A percentile compares a stretch with the other conserved stretches of the same genome.
phyloP scores from a whole-genome alignment of 64 coral and sea anemone genomes.

The Pachyseris speciosa region DNA sequence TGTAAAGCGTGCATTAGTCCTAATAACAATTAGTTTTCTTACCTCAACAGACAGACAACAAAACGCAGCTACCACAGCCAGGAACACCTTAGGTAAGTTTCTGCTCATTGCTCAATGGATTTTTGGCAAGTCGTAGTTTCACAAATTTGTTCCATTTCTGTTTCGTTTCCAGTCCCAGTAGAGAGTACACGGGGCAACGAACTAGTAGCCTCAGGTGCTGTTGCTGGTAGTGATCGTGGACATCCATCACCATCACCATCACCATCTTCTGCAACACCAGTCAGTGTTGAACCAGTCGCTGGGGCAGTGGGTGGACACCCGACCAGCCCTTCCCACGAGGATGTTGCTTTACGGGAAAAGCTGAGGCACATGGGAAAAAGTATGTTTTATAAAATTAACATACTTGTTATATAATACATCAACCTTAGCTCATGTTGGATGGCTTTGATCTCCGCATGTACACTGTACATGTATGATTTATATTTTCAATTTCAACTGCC shows the following conservation, averaged over 20 bases:
- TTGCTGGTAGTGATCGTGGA: not conserved
- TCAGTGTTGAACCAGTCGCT: not conserved
- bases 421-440: too few species aligned
- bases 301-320: slow-evolving; percentile 46
- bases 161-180: not conserved
- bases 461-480: too few species aligned
- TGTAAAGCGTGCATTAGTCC: too few species aligned
- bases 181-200: not conserved
- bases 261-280: not conserved
- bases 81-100: slow-evolving; percentile 19
- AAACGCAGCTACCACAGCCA: slow-evolving; percentile 21
- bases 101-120: not conserved
- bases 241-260: not conserved
- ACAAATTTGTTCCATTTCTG: not conserved
- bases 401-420: not conserved
- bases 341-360: slow-evolving; percentile 80
- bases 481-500: too few species aligned
- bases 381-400: slow-evolving; percentile 43
- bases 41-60: slow-evolving; percentile 65
- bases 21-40: not conserved
- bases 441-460: too few species aligned
- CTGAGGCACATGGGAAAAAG: slow-evolving; percentile 94
- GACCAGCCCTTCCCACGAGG: slow-evolving; percentile 57
- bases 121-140: too few species aligned
- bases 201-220: not conserved